Conservation (phyloP, 2,888 invertebrate species). For the Eumerus sabulonum region DNA sequence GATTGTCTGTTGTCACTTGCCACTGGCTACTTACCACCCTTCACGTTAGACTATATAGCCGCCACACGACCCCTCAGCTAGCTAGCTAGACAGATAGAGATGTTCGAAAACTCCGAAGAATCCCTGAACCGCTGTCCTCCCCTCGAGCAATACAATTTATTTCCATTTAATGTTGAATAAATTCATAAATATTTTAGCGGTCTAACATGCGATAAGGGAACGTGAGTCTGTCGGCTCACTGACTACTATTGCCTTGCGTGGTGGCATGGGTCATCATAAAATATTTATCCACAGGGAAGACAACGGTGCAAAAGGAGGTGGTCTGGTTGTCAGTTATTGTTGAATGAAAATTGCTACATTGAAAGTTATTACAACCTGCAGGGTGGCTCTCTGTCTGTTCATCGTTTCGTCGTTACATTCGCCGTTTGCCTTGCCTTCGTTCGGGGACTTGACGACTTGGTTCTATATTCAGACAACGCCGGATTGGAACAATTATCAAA, state of each 20-base stretch:
- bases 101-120: too few species aligned
- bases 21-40: conserved; percentile 15
- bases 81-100: background rate
- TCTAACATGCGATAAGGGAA: conserved; percentile 23
- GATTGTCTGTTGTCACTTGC: conserved; percentile 49
- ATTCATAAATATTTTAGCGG: conserved; percentile 62
- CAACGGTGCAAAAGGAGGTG: conserved; percentile 8
- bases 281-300: conserved; percentile 60
- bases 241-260: too few species aligned
- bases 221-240: background rate
- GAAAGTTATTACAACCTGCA: conserved; percentile 63
- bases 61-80: too few species aligned
- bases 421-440: background rate
- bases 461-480: conserved; percentile 27
- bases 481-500: too few species aligned
- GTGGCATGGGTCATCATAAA: conserved; percentile 51
- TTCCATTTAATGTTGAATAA: conserved; percentile 65
- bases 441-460: conserved; percentile 21
- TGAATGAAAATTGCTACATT: conserved; percentile 59
- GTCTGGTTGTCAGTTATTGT: conserved; percentile 57
- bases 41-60: background rate
- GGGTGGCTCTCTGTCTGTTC: conserved; percentile 27
- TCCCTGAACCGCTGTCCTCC: background rate
- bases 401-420: too few species aligned
- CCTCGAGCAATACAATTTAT: conserved; percentile 57